These are phyloP conservation scores for Epinephelus moara DNA, from an alignment of 2,113 vertebrate genomes.

Conservation along the genomic window DNA sequence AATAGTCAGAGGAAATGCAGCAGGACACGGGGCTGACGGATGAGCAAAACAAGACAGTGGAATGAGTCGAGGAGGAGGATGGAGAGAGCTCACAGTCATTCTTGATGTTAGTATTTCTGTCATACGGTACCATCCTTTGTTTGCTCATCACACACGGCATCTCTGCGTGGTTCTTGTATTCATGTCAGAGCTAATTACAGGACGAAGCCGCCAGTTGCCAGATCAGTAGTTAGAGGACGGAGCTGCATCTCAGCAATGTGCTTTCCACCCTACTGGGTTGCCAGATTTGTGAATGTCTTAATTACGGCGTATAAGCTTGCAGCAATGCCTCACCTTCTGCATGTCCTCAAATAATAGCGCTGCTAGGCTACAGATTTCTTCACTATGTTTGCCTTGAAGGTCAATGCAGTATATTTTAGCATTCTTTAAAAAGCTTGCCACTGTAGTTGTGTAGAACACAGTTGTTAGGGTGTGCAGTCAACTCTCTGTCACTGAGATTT, in stretches of 20 bases:
- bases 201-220: conserved; percentile 53
- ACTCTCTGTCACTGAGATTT: neutral
- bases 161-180: conserved; percentile 54
- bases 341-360: conserved; percentile 45
- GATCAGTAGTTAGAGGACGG: conserved; percentile 64
- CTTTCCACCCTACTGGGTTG: conserved; percentile 65
- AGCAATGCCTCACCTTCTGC: conserved; percentile 59
- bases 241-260: conserved; percentile 51
- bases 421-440: neutral
- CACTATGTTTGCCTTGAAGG: conserved; percentile 19
- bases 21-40: conserved; percentile 15
- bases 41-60: conserved; percentile 6
- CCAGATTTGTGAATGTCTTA: conserved; percentile 65
- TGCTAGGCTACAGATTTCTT: conserved; percentile 25
- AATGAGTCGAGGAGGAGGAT: neutral
- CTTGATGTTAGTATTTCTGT: conserved; percentile 58
- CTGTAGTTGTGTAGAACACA: neutral
- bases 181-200: conserved; percentile 74
- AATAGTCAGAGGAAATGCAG: conserved; percentile 14
- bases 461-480: neutral
- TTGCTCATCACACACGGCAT: conserved; percentile 64
- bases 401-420: conserved; percentile 3
- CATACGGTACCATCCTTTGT: conserved; percentile 60
- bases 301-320: conserved; percentile 38
- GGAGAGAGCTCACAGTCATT: neutral